A percentile compares a stretch with the other conserved stretches of the same genome.
Evolutionary conservation across 2,888 invertebrate genomes (phyloP).

Genomic region (Cantharis lateralis): DNA sequence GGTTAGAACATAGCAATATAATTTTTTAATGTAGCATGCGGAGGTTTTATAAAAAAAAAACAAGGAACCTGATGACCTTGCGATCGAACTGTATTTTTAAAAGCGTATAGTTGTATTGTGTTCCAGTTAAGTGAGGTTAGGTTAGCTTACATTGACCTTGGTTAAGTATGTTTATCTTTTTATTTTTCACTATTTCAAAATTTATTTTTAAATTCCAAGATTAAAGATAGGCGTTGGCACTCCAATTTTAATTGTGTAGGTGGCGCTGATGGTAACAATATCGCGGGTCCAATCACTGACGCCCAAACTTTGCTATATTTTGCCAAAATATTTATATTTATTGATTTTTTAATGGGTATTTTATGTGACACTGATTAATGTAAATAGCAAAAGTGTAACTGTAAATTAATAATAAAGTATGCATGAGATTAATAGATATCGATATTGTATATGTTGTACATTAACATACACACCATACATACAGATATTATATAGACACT

Average conservation of each 20-base stretch:
- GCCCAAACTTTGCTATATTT: background rate
- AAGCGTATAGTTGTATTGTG: too few relatives aligned
- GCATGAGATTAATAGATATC: background rate
- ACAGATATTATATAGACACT: background rate
- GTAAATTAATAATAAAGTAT: background rate
- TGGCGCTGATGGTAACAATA: background rate
- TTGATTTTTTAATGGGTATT: background rate
- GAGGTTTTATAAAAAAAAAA: too few relatives aligned
- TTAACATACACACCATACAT: background rate
- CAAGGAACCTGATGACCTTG: too few relatives aligned
- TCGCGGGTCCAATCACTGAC: background rate
- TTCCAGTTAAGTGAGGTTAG: too few relatives aligned
- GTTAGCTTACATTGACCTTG: too few relatives aligned
- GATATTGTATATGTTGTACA: background rate
- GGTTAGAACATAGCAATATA: too few relatives aligned
- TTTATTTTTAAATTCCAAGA: too few relatives aligned
- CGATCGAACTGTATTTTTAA: too few relatives aligned
- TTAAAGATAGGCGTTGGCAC: too few relatives aligned
- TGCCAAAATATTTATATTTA: background rate
- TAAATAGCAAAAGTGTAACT: background rate
- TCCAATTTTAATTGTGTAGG: background rate
- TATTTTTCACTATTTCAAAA: too few relatives aligned
- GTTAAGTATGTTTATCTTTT: too few relatives aligned
- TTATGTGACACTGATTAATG: background rate
- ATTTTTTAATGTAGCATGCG: too few relatives aligned